Evolutionary conservation across 2,797 vertebrate genomes (phyloP), one percentile per base, ranked within the genome.

Genomic region (Trachops cirrhosus): DNA sequence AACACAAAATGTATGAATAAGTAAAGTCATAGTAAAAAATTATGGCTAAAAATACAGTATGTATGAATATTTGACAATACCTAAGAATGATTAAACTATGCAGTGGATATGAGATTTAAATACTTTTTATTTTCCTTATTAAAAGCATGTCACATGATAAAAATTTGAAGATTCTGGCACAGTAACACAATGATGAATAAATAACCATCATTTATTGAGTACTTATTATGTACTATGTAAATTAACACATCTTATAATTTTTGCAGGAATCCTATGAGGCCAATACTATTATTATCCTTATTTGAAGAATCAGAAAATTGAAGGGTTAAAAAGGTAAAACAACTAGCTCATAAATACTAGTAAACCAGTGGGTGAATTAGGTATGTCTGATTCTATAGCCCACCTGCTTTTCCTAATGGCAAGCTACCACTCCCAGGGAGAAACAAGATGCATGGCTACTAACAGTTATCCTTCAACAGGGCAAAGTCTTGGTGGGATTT

Each of bases 131-230:
- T 68, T 89, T 87, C 67, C 46, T 86, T 77, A 75, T 41, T 19
- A 67, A 92, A 93, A 89, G 70, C 48, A 87, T 48, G 62, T 46
- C 24, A 70, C 39, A 34, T 19, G 18, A 46, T n/a, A 34, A 94
- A 67, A 86, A 88, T 29, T 0, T 50, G 6, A 86, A 89, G 80
- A 85, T 67, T 54, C 44, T 15, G 9, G 22, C 41, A 52, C 0
- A 68, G 88, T 22, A 67, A 54, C 21, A 80, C 34, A 41, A 64
- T 74, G 44, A 57, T 8, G 32, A 50, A 67, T 39, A 64, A 59
- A 78, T 9, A 78, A 62, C 16, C 6, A 71, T 9, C 18, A 54
- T 77, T 73, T 50, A 74, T 1, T 46, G 50, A 88, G 73, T 87
- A 83, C 39, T 46, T 37, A 29, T 4, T 50, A 52, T 4, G 11